Conservation (phyloP, 2,888 invertebrate species). For the Dynastes maya region DNA sequence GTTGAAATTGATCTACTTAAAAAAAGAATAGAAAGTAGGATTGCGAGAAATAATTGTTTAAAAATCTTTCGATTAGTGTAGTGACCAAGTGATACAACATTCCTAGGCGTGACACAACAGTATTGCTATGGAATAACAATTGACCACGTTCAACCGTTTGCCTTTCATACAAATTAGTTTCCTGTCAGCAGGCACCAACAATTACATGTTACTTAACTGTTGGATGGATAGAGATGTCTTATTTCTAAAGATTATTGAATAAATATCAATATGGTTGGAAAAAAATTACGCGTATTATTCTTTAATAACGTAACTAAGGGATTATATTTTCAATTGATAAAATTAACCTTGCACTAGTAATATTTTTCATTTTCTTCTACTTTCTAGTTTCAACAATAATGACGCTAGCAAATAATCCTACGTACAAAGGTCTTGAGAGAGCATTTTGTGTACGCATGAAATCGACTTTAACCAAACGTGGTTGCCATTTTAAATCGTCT, state of each 20-base stretch:
- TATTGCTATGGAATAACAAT: slow-evolving; percentile 67
- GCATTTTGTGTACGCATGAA: slow-evolving; percentile 98
- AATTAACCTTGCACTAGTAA: no score
- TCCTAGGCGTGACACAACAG: slow-evolving; percentile 68
- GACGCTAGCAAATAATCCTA: slow-evolving; percentile 78
- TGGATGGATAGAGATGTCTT: slow-evolving; percentile 42
- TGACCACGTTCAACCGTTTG: slow-evolving; percentile 67
- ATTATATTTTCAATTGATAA: no score
- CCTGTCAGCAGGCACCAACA: slow-evolving; percentile 66
- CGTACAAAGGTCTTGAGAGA: slow-evolving; percentile 89
- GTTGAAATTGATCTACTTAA: slow-evolving; percentile 7
- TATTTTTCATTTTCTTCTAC: slow-evolving; percentile 55
- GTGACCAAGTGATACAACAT: slow-evolving; percentile 63
- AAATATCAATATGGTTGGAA: neutral
- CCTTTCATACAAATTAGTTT: slow-evolving; percentile 68
- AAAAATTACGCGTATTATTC: neutral
- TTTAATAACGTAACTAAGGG: neutral
- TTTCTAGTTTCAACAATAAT: slow-evolving; percentile 85
- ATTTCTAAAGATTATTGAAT: slow-evolving; percentile 19
- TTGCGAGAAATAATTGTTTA: slow-evolving; percentile 56
- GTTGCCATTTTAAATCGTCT: slow-evolving; percentile 97
- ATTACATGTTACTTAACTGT: slow-evolving; percentile 56
- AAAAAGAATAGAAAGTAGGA: slow-evolving; percentile 53
- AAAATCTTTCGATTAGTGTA: slow-evolving; percentile 58
- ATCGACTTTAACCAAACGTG: slow-evolving; percentile 96